These are phyloP conservation scores for Tachina lurida DNA, from an alignment of 2,888 invertebrate species.

Conservation along the genomic window DNA sequence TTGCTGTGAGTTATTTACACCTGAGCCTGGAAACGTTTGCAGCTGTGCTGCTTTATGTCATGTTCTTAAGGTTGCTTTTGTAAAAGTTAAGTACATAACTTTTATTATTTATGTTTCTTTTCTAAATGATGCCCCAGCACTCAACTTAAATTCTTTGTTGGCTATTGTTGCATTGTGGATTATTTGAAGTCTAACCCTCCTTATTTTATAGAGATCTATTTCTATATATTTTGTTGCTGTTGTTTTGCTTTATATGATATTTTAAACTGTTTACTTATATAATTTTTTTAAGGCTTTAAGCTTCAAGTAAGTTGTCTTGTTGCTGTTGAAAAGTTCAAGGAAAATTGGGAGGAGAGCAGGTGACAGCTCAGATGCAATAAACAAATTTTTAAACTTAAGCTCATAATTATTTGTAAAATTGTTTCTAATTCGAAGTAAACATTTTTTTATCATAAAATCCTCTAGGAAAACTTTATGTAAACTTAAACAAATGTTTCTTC, in stretches of 20 bases:
- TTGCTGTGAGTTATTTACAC: slow-evolving; percentile 45
- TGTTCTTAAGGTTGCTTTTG: neutral
- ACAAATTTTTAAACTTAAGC: too few species aligned
- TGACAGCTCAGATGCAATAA: too few species aligned
- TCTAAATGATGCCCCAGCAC: neutral
- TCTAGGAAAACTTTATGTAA: too few species aligned
- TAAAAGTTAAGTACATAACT: neutral
- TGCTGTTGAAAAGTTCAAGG: neutral
- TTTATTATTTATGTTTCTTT: slow-evolving; percentile 10
- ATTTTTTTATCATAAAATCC: too few species aligned
- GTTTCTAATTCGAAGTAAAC: too few species aligned
- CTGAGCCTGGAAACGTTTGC: slow-evolving; percentile 29
- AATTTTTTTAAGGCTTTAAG: slow-evolving; percentile 4
- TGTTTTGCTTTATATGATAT: neutral
- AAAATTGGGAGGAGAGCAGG: too few species aligned
- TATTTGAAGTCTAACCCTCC: slow-evolving; percentile 6
- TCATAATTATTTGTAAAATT: too few species aligned
- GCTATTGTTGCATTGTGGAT: slow-evolving; percentile 34
- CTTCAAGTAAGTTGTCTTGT: slow-evolving; percentile 45
- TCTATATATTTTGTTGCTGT: too few species aligned
- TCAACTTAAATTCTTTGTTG: slow-evolving; percentile 22
- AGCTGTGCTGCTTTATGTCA: slow-evolving; percentile 9
- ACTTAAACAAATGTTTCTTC: too few species aligned
- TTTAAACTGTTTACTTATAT: slow-evolving; percentile 18
- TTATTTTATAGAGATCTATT: too few species aligned